These are phyloP conservation scores for Calonectris borealis DNA, from an alignment of 2,113 vertebrate genomes.

Conservation along the genomic window DNA sequence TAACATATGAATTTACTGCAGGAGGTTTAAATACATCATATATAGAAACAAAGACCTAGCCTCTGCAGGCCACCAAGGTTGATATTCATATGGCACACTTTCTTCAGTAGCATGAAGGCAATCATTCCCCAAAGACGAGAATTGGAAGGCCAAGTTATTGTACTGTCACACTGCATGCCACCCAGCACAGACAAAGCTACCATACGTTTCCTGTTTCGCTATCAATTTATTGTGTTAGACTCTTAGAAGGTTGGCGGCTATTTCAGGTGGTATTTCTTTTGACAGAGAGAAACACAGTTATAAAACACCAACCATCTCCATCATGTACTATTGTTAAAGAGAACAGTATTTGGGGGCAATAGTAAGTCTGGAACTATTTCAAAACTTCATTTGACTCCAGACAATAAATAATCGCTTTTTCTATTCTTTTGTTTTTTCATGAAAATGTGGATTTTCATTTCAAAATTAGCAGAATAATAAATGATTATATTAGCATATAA, in stretches of 20 bases:
- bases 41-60: neutral
- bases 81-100: neutral
- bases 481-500: too few species aligned
- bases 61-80: neutral
- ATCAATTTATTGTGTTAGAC: neutral
- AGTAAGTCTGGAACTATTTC: neutral
- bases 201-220: neutral
- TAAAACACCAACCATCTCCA: neutral
- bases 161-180: too few species aligned
- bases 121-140: neutral
- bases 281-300: neutral
- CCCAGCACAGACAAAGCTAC: neutral
- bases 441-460: neutral
- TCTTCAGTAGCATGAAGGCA: neutral
- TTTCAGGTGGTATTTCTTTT: neutral
- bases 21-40: neutral
- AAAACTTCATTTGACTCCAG: neutral
- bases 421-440: neutral
- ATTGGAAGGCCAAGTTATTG: neutral
- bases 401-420: neutral
- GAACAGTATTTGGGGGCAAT: neutral
- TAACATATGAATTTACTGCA: neutral
- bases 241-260: neutral
- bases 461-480: neutral
- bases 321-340: neutral